phyloP scores from a whole-genome alignment of 2,797 vertebrate genomes.

The Danio tinwini region DNA sequence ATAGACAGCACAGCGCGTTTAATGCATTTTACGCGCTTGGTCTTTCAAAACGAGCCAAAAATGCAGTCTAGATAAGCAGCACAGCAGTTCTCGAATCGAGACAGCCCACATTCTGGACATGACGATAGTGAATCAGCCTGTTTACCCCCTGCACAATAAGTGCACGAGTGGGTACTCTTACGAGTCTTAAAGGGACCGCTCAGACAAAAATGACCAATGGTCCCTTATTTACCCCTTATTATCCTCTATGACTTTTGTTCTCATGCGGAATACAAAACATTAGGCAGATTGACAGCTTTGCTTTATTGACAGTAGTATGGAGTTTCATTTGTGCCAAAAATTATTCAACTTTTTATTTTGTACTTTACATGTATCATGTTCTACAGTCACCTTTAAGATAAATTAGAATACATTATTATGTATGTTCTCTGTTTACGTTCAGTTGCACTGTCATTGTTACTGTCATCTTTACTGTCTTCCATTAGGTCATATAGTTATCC shows the following conservation, averaged over 20 bases:
- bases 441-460: no score
- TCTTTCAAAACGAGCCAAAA: background rate
- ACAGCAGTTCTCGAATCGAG: background rate
- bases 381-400: no score
- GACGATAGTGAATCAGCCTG: background rate
- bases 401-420: no score
- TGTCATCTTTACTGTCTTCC: no score
- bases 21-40: background rate
- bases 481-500: no score
- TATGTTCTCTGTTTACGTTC: no score
- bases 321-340: no score
- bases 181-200: conserved; percentile 14
- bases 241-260: background rate
- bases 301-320: background rate
- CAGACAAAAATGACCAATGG: no score
- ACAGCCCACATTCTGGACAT: background rate
- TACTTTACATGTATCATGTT: no score
- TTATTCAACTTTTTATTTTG: no score
- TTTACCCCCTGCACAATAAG: background rate
- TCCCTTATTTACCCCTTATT: background rate
- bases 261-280: background rate
- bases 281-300: background rate
- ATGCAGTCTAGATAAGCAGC: background rate
- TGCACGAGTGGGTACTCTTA: background rate
- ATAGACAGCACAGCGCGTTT: no score